These are phyloP conservation scores for Synergus japonicus DNA, from an alignment of 2,888 invertebrate species.

Conservation along the genomic window DNA sequence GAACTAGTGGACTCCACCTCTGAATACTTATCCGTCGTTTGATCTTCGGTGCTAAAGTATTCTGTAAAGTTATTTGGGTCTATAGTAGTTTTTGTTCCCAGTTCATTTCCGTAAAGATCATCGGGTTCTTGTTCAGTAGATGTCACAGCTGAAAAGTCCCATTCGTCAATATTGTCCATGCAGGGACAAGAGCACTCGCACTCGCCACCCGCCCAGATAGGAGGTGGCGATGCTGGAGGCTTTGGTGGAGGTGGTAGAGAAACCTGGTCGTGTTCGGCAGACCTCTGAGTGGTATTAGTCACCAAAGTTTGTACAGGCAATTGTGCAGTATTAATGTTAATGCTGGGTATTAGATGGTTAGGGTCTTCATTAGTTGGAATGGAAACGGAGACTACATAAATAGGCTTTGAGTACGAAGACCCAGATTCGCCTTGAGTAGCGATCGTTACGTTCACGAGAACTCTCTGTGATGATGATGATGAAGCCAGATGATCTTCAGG, in stretches of 20 bases:
- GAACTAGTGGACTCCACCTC: constrained; percentile 53
- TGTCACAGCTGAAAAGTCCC: constrained; percentile 62
- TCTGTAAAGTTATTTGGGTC: constrained; percentile 51
- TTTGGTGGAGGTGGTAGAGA: constrained; percentile 72
- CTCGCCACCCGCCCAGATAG: constrained; percentile 82
- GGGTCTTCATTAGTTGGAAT: constrained; percentile 83
- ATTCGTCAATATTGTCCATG: constrained; percentile 78
- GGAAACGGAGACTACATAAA: constrained; percentile 89
- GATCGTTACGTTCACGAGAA: constrained; percentile 90
- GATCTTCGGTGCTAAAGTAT: constrained; percentile 52
- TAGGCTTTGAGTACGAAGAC: constrained; percentile 80
- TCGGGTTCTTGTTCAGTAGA: constrained; percentile 46
- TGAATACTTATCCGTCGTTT: constrained; percentile 52
- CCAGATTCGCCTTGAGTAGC: constrained; percentile 83
- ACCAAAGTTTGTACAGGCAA: constrained; percentile 46
- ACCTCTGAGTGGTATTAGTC: constrained; percentile 41
- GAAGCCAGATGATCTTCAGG: constrained; percentile 43
- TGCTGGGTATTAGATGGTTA: constrained; percentile 75
- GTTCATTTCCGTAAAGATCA: constrained; percentile 46
- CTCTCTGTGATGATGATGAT: constrained; percentile 80
- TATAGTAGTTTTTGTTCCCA: constrained; percentile 20
- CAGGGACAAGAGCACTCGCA: constrained; percentile 88
- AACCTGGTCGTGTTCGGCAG: constrained; percentile 54
- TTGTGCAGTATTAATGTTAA: constrained; percentile 80
- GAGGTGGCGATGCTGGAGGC: constrained; percentile 68